phyloP scores from a whole-genome alignment of 2,797 vertebrate genomes.

The Linurgus olivaceus region DNA sequence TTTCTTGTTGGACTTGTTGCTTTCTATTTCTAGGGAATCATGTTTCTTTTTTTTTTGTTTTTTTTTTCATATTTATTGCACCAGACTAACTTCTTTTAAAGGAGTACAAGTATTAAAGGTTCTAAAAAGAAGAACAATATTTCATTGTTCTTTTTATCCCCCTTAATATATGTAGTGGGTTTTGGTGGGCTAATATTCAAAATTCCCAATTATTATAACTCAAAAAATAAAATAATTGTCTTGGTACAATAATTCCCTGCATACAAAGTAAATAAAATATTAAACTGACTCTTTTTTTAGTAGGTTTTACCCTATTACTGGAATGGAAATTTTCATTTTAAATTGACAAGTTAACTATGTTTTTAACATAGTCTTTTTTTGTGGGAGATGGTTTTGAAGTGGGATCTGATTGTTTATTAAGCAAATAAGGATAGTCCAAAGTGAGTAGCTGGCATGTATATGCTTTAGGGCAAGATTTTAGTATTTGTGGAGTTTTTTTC shows the following conservation, averaged over 20 bases:
- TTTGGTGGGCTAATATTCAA: not conserved
- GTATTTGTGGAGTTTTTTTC: not conserved
- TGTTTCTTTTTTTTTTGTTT: not conserved
- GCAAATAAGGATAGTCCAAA: not conserved
- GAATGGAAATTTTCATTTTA: not conserved
- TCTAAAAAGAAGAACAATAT: not conserved
- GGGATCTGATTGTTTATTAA: not conserved
- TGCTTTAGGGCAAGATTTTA: not conserved
- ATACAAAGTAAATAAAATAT: not conserved
- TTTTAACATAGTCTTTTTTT: not conserved
- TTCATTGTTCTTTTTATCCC: not conserved
- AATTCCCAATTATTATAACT: not conserved
- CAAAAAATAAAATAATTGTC: not conserved
- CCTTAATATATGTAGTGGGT: not conserved
- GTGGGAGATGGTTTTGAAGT: not conserved
- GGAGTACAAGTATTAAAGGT: not conserved
- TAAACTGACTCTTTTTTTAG: not conserved
- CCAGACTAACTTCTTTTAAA: not conserved
- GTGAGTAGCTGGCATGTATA: not conserved
- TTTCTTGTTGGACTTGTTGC: not conserved
- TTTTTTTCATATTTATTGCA: not conserved
- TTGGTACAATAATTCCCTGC: not conserved
- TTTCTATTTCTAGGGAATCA: not conserved
- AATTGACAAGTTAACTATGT: not conserved
- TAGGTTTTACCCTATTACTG: not conserved